Conservation (phyloP, 1,140 invertebrate genomes). For the Oedothorax gibbosus region DNA sequence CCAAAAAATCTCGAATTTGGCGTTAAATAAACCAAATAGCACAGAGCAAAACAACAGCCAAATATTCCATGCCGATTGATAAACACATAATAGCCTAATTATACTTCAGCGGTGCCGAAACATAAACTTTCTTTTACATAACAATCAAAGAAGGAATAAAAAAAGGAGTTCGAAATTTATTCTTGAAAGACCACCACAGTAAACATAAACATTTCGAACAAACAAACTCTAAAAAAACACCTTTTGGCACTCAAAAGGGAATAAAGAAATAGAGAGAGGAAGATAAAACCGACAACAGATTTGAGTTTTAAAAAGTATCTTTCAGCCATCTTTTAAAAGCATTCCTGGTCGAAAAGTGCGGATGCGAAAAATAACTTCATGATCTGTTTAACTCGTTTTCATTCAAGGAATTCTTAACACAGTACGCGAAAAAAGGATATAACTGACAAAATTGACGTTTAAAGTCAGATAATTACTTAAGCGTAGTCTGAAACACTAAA, state of each 20-base stretch:
- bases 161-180: neutral
- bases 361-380: too few species aligned
- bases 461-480: too few species aligned
- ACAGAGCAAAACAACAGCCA: neutral
- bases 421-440: too few species aligned
- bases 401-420: too few species aligned
- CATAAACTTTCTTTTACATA: neutral
- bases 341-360: neutral
- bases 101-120: neutral
- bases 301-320: neutral
- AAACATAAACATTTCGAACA: neutral
- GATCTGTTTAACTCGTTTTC: neutral
- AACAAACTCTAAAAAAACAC: neutral
- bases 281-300: slow-evolving; percentile 1
- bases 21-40: too few species aligned
- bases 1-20: too few species aligned
- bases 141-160: neutral
- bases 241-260: neutral
- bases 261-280: neutral
- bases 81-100: neutral
- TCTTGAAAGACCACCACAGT: neutral
- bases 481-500: too few species aligned
- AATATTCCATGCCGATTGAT: neutral
- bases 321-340: neutral
- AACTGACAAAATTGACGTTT: too few species aligned